phyloP scores from a whole-genome alignment of 2,888 invertebrate genomes.

The Sinohyriopsis cumingii region DNA sequence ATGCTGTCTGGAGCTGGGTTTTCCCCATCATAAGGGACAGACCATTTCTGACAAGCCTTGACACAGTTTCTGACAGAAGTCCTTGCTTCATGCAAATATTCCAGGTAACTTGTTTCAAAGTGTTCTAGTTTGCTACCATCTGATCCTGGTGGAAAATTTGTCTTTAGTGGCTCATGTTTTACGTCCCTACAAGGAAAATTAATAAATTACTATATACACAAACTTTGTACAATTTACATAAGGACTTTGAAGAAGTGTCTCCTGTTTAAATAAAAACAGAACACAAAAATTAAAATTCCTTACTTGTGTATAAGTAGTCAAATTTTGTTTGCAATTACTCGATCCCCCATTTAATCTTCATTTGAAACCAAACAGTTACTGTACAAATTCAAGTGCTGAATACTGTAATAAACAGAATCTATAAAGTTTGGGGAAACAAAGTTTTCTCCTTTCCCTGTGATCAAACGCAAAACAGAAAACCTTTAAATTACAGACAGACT shows the following conservation, averaged over 20 bases:
- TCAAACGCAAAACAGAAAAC: too few species aligned
- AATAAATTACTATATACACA: not conserved
- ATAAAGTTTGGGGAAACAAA: too few species aligned
- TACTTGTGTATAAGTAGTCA: too few species aligned
- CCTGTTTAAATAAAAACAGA: not conserved
- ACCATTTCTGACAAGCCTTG: conserved; percentile 85
- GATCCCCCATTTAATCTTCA: too few species aligned
- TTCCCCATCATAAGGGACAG: conserved; percentile 83
- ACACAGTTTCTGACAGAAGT: conserved; percentile 84
- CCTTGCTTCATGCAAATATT: conserved; percentile 88
- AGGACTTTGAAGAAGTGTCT: not conserved
- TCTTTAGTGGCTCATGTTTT: conserved; percentile 16
- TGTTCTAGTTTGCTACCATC: conserved; percentile 53
- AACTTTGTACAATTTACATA: not conserved
- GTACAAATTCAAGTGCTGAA: too few species aligned
- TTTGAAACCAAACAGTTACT: too few species aligned
- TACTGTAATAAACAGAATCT: too few species aligned
- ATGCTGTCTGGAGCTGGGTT: conserved; percentile 68
- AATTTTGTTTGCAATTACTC: too few species aligned
- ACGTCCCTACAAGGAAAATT: conserved; percentile 21
- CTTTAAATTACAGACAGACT: too few species aligned
- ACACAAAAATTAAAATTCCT: too few species aligned
- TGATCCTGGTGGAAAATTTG: conserved; percentile 36
- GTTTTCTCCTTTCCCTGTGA: too few species aligned
- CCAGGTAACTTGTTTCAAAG: conserved; percentile 67